Evolutionary conservation across 2,888 invertebrate species (phyloP), one percentile per base, ranked within the genome.

Genomic region (Spisula subtruncata): DNA sequence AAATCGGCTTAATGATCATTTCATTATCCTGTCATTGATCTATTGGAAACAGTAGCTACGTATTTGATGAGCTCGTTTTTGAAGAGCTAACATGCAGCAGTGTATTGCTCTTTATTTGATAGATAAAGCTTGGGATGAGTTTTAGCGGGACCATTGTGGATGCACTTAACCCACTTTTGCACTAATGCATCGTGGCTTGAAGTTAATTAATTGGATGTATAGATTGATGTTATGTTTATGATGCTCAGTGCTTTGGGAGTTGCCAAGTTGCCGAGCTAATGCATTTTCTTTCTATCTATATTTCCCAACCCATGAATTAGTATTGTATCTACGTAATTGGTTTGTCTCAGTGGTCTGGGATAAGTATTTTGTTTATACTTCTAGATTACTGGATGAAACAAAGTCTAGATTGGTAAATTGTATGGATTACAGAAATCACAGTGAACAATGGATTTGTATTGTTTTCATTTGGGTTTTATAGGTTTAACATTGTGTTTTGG

Each of bases 151-250:
- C 75, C 8, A 75, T 75, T 75, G 75, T 32, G 35, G 32, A 32
- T 75, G 75, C 75, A 75, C 75, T 75, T 75, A 75, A 75, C 75
- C 35, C 75, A 75, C 18, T 75, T 75, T 14, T 75, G 75, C 75
- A 75, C 35, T 75, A 75, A 75, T 35, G 35, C 75, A 75, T 75
- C 75, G 35, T 35, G 35, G 18, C 18, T 25, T 32, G 75, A 75
- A 14, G 75, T 35, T 75, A 75, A 75, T 75, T 75, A 75, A 75
- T 75, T 75, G 75, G 75, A 32, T 75, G 25, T 25, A 75, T 75
- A 32, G 35, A 75, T 75, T 75, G 75, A 75, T 75, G 75, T 75
- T 35, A 75, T 32, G 35, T 75, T 75, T 75, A 75, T n/a, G 75
- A 75, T 35, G 75, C 75, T 75, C 25, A 14, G 75, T 75, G 75